Base-by-base conservation (phyloP, 2,888 invertebrate species). In the Drosophila sordidapex region DNA sequence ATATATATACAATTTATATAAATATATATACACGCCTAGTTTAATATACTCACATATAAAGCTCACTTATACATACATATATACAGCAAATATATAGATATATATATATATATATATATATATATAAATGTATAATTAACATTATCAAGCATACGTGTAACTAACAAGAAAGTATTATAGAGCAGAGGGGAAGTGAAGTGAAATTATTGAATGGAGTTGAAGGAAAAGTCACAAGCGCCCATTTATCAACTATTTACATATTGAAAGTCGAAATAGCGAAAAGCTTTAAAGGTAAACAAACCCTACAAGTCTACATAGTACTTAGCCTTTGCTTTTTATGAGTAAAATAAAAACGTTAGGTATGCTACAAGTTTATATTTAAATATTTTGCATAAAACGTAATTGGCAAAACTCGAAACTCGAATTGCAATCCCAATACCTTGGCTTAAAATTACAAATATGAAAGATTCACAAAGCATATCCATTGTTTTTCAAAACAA, bases 401-500 rank as follows among this genome's bases (percentile, higher is more conserved):
- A 83, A 83, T 83, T 87, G 89, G 84, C 71, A 66, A 73, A 78
- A 75, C 46, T 69, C 60, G 65, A 67, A 70, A 63, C 75, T 79
- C 80, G 70, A 79, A 70, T 65, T 79, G 76, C 76, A 82, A 74
- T 64, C 77, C 75, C 79, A 75, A 75, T 66, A 65, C 52, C 48
- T 76, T 69, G 82, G 74, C 77, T 71, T 68, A 73, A 72, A 69
- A 69, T 79, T 71, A 79, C 69, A 73, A 70, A 75, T 75, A 73
- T 66, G 62, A 74, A 76, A 71, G 74, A 89, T 74, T 89, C 86
- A 81, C 72, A 75, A 82, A 85, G 90, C 90, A 90, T 90, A 87
- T 87, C 87, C 87, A 87, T 83, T 90, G 89, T 87, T 90, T 87
- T 83, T 88, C 59, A 86, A 90, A 86, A 86, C 89, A 82, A 73